These are phyloP conservation scores for Drosophila rubida DNA, from an alignment of 2,888 invertebrate species.

Conservation along the genomic window DNA sequence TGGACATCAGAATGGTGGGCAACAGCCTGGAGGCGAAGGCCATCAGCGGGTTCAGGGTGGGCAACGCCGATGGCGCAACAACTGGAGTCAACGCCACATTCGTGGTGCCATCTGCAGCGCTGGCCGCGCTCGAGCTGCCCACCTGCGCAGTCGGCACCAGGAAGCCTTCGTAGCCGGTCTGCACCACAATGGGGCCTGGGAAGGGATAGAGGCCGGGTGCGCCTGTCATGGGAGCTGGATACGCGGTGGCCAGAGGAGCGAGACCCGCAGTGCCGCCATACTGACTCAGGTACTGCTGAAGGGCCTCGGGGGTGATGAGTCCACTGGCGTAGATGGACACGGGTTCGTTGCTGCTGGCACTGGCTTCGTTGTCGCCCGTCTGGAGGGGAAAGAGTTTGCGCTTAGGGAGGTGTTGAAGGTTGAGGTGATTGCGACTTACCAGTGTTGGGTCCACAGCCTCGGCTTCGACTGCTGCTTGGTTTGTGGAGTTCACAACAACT, in stretches of 20 bases:
- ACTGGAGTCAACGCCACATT: constrained; percentile 33
- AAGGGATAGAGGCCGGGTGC: constrained; percentile 73
- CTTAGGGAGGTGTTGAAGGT: neutral
- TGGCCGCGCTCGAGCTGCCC: constrained; percentile 18
- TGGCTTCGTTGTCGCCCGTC: constrained; percentile 68
- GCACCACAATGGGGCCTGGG: constrained; percentile 82
- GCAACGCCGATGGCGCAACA: neutral
- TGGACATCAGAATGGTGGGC: constrained; percentile 77
- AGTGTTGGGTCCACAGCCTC: constrained; percentile 26
- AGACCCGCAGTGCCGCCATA: constrained; percentile 77
- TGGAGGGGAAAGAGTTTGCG: constrained; percentile 10
- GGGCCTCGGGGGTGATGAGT: constrained; percentile 81
- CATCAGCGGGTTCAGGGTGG: constrained; percentile 49
- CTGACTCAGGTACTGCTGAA: constrained; percentile 83
- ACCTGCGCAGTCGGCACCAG: constrained; percentile 79
- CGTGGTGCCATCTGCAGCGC: constrained; percentile 41
- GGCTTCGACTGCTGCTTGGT: constrained; percentile 7
- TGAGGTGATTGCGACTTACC: constrained; percentile 38
- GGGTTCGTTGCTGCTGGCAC: constrained; percentile 78
- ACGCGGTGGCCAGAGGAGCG: constrained; percentile 55
- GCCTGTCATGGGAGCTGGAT: constrained; percentile 61
- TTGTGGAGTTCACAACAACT: constrained; percentile 26
- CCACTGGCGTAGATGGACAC: constrained; percentile 72
- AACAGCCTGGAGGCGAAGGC: constrained; percentile 71
- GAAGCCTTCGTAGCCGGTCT: constrained; percentile 85